These are phyloP conservation scores for Hyposoter dolosus DNA, from an alignment of 2,888 invertebrate species.

Conservation along the genomic window DNA sequence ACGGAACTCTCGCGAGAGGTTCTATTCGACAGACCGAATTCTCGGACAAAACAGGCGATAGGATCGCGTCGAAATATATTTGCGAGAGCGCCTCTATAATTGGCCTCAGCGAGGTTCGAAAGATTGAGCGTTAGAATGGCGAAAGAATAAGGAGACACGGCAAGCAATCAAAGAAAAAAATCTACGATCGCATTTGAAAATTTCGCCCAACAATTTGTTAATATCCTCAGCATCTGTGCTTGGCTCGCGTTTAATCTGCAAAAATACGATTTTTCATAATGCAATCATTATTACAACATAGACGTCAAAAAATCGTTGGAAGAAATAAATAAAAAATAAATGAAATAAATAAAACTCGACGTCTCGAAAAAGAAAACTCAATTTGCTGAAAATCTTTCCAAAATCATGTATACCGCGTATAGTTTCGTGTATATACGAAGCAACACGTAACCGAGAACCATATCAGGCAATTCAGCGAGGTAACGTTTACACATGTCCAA, in stretches of 20 bases:
- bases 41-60: slow-evolving; percentile 59
- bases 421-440: slow-evolving; percentile 5
- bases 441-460: slow-evolving; percentile 6
- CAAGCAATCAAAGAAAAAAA: not conserved
- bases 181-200: not conserved
- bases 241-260: not conserved
- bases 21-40: slow-evolving; percentile 53
- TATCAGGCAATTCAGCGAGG: slow-evolving; percentile 8
- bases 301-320: too few relatives aligned
- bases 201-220: not conserved
- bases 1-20: slow-evolving; percentile 39
- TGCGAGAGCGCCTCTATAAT: slow-evolving; percentile 47
- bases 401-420: not conserved
- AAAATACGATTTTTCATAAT: not conserved
- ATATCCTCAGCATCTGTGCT: not conserved
- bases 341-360: too few relatives aligned
- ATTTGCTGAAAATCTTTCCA: not conserved
- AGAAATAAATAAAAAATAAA: too few relatives aligned
- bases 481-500: slow-evolving; percentile 37
- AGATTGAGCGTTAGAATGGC: not conserved
- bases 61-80: slow-evolving; percentile 62
- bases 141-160: not conserved
- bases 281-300: too few relatives aligned
- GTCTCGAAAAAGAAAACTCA: not conserved
- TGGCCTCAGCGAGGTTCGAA: slow-evolving; percentile 46